These are phyloP conservation scores for Bathybates hornii DNA, from an alignment of 2,113 vertebrate species.

Conservation along the genomic window DNA sequence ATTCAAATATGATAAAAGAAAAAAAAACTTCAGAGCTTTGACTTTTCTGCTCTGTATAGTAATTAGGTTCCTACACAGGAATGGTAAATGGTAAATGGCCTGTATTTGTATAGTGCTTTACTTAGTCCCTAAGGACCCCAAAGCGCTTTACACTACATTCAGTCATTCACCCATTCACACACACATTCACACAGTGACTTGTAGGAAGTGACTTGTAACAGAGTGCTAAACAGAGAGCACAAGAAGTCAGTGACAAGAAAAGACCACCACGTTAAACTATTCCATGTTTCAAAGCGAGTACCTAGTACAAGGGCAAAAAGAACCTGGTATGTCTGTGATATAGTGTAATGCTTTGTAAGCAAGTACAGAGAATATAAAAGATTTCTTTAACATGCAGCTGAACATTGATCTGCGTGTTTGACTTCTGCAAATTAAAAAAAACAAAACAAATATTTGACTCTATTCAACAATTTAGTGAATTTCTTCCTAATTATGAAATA, in stretches of 20 bases:
- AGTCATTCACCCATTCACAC: neutral
- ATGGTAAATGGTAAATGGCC: neutral
- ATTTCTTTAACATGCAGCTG: neutral
- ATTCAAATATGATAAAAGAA: neutral
- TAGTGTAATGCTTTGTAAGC: neutral
- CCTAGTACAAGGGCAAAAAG: neutral
- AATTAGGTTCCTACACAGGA: neutral
- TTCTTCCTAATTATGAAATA: neutral
- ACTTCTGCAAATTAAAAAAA: neutral
- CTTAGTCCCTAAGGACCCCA: neutral
- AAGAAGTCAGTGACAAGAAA: neutral
- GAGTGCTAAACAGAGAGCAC: neutral
- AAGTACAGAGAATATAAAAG: neutral
- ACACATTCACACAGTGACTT: neutral
- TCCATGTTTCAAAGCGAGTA: accelerated
- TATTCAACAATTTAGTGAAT: neutral
- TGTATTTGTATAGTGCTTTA: neutral
- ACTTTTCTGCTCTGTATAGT: neutral
- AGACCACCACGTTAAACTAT: neutral
- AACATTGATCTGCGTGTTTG: neutral
- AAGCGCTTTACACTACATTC: neutral
- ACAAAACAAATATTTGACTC: neutral
- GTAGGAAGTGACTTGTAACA: neutral
- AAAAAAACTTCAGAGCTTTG: neutral
- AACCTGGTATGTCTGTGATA: neutral